Evolutionary conservation across 1,140 invertebrate genomes (phyloP).

Genomic region (Polypedilum vanderplanki): DNA sequence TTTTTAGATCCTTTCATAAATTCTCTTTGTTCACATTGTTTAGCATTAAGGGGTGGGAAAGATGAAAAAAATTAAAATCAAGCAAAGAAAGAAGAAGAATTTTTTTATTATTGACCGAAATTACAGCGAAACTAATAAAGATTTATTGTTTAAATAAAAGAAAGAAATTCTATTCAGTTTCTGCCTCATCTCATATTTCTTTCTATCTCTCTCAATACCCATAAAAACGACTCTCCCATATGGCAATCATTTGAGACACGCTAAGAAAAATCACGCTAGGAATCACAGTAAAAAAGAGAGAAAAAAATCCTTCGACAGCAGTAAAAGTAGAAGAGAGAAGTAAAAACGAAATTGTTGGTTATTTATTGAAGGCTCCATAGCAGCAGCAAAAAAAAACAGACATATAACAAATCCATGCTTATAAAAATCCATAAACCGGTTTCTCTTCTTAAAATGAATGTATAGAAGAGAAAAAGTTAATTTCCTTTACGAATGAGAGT

Average conservation of each 20-base stretch:
- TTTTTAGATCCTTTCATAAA: too few relatives aligned
- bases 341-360: neutral
- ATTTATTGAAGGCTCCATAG: constrained; percentile 3
- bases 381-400: neutral
- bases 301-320: constrained; percentile 10
- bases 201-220: neutral
- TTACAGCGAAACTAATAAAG: constrained; percentile 19
- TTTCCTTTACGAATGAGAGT: constrained; percentile 8
- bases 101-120: neutral
- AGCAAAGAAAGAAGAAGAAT: too few relatives aligned
- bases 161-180: neutral
- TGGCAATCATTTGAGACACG: neutral
- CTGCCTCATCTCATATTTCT: neutral
- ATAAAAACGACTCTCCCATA: neutral
- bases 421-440: constrained; percentile 18
- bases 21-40: too few relatives aligned
- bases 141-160: neutral
- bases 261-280: neutral
- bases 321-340: neutral
- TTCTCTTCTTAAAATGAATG: neutral
- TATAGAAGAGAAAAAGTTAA: neutral
- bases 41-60: too few relatives aligned
- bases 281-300: neutral
- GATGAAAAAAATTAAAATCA: too few relatives aligned
- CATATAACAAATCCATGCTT: constrained; percentile 5